A percentile compares a stretch with the other conserved stretches of the same genome.
Conservation (phyloP, 2,113 vertebrate genomes). For the Sapayoa aenigma region DNA sequence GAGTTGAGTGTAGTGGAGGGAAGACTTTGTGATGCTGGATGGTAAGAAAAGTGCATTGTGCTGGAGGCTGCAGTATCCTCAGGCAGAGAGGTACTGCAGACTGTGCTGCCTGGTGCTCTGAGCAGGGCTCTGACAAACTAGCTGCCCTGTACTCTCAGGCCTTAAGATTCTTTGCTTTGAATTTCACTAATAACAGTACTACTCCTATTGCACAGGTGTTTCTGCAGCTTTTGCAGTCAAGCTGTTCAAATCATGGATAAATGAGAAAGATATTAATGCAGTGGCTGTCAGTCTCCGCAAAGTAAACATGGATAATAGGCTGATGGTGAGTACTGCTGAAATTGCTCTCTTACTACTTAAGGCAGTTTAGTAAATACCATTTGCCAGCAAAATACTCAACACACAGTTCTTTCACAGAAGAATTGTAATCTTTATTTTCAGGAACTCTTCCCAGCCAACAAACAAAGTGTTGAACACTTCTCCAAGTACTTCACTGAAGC, state of each 20-base stretch:
- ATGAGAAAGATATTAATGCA: constrained; percentile 97
- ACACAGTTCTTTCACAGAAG: background rate
- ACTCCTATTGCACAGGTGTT: constrained; percentile 77
- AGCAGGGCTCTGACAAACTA: background rate
- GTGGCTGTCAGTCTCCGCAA: constrained; percentile 93
- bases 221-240: constrained; percentile 98
- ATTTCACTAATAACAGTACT: background rate
- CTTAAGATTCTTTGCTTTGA: background rate
- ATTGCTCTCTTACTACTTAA: background rate
- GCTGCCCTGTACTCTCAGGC: background rate
- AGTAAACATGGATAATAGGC: constrained; percentile 97
- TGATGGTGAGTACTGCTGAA: constrained; percentile 83
- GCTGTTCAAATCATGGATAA: constrained; percentile 98
- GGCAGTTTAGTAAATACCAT: background rate
- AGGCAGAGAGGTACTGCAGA: background rate
- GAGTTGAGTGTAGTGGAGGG: background rate
- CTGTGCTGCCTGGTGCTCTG: background rate
- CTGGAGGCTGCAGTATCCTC: background rate
- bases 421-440: constrained; percentile 32
- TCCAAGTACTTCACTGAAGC: constrained; percentile 98
- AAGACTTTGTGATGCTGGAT: background rate
- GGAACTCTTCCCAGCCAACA: constrained; percentile 99
- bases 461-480: constrained; percentile 96
- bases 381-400: background rate
- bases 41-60: accelerated